Evolutionary conservation across 2,888 invertebrate species (phyloP), one percentile per base, ranked within the genome.

Genomic region (Boloria selene): DNA sequence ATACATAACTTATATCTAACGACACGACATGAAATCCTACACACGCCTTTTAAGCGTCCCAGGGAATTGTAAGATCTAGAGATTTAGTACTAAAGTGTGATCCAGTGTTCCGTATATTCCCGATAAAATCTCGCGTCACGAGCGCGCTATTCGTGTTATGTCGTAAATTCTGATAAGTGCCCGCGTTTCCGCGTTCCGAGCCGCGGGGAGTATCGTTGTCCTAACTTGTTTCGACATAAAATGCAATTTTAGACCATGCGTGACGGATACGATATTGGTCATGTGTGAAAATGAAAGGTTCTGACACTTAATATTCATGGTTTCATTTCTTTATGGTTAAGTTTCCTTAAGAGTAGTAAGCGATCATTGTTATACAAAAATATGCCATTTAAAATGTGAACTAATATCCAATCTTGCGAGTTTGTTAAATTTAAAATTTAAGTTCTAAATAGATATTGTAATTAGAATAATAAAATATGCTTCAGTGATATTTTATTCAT

Each of bases 121-220:
- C 38, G 75, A 76, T 76, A 70, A 61, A 72, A 76, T 75, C 75
- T 73, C 61, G 64, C 64, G 60, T 72, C 75, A 75, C 75, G 76
- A 74, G 65, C 72, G 65, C 70, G 73, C 72, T 67, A 67, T 67
- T 74, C 70, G 73, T 71, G 75, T 72, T 70, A 68, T 67, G 73
- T 72, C 74, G 74, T 75, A 75, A 73, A 74, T 74, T 73, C 72
- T 71, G 69, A 68, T 68, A 69, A 72, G 69, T 65, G 67, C 49
- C 61, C 64, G 69, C 64, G 72, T 72, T 77, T 77, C 77, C 77
- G 77, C 75, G 73, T 76, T 73, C 73, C 73, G n/a, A 55, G 47
- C 62, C 62, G 42, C 60, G 56, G 70, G 67, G 65, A 53, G 65
- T 60, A 61, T 68, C 65, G 60, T 50, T 64, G 58, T 62, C 38